These are phyloP conservation scores for Alligator sinensis DNA, from an alignment of 2,113 vertebrate genomes.

Conservation along the genomic window DNA sequence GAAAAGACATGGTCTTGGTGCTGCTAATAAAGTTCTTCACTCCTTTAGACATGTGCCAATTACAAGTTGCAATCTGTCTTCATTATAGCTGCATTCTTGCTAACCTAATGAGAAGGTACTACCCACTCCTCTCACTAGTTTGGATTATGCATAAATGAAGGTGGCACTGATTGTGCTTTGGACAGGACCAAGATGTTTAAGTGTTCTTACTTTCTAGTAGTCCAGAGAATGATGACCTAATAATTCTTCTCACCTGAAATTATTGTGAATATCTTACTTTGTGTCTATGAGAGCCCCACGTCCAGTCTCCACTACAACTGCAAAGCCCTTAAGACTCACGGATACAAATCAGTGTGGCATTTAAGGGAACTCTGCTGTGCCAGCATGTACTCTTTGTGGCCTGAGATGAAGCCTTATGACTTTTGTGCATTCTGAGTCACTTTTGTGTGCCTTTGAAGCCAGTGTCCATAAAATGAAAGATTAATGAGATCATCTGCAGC, in stretches of 20 bases:
- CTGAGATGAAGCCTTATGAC: not conserved
- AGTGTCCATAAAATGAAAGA: conserved; percentile 62
- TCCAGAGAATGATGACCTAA: not conserved
- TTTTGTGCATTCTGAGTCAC: conserved; percentile 11
- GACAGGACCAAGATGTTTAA: not conserved
- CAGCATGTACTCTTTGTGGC: not conserved
- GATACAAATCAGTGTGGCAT: conserved; percentile 26
- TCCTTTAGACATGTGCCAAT: not conserved
- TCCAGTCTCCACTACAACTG: not conserved
- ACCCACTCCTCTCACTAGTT: not conserved
- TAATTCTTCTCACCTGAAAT: not conserved
- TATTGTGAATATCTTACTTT: not conserved
- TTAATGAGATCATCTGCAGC: conserved; percentile 55
- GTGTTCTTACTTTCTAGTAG: not conserved
- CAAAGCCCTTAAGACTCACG: conserved; percentile 2
- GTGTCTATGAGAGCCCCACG: not conserved
- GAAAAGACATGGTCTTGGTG: not conserved
- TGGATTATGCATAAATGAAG: not conserved
- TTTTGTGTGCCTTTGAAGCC: conserved; percentile 58
- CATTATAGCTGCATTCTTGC: not conserved
- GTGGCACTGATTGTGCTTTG: not conserved
- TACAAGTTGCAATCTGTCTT: not conserved
- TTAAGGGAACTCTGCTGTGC: not conserved
- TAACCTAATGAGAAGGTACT: not conserved
- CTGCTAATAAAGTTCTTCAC: not conserved